Percentiles rank a stretch among this genome's conserved stretches.
Evolutionary conservation across 2,113 vertebrate species (phyloP).

Genomic region (Triplophysa siluroides): DNA sequence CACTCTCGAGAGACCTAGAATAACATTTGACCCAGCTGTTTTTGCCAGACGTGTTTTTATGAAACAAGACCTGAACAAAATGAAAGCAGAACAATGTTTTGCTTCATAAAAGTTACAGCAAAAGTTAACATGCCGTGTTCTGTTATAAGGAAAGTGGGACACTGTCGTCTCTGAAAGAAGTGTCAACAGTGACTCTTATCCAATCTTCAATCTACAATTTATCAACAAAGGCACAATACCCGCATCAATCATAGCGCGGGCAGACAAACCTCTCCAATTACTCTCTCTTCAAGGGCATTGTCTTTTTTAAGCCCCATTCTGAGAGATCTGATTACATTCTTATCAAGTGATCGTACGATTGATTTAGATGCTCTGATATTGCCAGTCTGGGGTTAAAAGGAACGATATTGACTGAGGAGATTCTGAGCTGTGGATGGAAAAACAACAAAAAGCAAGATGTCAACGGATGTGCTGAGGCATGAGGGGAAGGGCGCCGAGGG

Average conservation of each 20-base stretch:
- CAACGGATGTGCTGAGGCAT: constrained; percentile 24
- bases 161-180: constrained; percentile 23
- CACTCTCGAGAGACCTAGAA: background rate
- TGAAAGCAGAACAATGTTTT: background rate
- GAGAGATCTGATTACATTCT: constrained; percentile 47
- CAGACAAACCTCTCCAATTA: constrained; percentile 21
- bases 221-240: constrained; percentile 29
- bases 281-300: constrained; percentile 47
- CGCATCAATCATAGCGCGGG: constrained; percentile 30
- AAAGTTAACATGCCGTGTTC: background rate
- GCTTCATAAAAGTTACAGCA: constrained; percentile 3
- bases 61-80: constrained; percentile 1
- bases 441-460: constrained; percentile 30
- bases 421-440: constrained; percentile 11
- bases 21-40: background rate
- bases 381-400: constrained; percentile 8
- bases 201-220: constrained; percentile 30
- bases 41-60: background rate
- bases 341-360: constrained; percentile 43
- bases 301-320: constrained; percentile 38
- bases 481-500: background rate
- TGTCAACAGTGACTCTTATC: constrained; percentile 25
- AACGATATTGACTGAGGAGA: constrained; percentile 32
- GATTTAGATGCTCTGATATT: constrained; percentile 46
- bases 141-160: constrained; percentile 6